Conservation (phyloP, 1,140 invertebrate species). For the Pollicipes pollicipes region DNA sequence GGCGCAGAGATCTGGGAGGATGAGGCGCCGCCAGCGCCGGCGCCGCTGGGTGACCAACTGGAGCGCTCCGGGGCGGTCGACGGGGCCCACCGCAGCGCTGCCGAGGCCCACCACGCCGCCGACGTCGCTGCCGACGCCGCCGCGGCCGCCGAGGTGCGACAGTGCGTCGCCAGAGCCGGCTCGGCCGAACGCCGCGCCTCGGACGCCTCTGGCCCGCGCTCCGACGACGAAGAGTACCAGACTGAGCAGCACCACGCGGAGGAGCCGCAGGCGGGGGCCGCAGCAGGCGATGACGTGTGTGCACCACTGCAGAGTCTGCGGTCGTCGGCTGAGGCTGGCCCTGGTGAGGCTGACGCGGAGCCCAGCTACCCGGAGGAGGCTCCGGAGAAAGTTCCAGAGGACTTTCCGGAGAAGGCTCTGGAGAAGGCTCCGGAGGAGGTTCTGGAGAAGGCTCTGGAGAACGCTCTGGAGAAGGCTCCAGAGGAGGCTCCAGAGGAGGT, state of each 20-base stretch:
- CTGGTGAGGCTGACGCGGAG: too few species aligned
- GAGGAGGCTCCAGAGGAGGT: not conserved
- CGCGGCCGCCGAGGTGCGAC: too few species aligned
- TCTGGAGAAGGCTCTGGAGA: not conserved
- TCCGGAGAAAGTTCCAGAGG: not conserved
- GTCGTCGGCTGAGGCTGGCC: too few species aligned
- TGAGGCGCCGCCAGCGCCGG: too few species aligned
- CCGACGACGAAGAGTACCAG: too few species aligned
- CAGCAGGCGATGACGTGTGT: not conserved
- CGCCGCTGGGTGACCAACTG: too few species aligned
- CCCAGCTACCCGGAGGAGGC: not conserved
- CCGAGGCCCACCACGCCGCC: not conserved
- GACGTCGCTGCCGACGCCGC: not conserved
- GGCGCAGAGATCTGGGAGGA: too few species aligned
- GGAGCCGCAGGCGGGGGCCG: not conserved
- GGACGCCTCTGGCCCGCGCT: not conserved
- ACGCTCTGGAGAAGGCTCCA: not conserved
- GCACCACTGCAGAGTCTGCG: too few species aligned
- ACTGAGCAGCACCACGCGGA: not conserved
- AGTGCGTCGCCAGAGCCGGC: not conserved
- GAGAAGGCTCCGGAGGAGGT: not conserved
- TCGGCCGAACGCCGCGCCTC: not conserved
- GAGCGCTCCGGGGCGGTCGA: too few species aligned
- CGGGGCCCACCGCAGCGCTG: too few species aligned
- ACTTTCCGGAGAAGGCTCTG: not conserved